Evolutionary conservation across 2,113 vertebrate species (phyloP).

Genomic region (Xerus inauris): DNA sequence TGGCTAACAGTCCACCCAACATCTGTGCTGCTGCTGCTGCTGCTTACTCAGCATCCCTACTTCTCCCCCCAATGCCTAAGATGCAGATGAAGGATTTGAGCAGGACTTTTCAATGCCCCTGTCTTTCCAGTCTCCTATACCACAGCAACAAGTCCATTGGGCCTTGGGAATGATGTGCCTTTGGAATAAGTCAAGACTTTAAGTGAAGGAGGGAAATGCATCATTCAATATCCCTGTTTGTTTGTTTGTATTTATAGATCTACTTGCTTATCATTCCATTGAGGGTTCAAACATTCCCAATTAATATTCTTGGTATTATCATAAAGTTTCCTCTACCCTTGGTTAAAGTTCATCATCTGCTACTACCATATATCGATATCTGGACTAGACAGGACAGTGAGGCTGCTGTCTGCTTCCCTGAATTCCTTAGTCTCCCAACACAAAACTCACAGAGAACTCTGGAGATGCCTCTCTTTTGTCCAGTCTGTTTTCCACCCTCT

Average conservation of each 20-base stretch:
- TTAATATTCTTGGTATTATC: not conserved
- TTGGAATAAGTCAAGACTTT: not conserved
- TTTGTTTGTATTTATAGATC: constrained; percentile 15
- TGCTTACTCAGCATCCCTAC: not conserved
- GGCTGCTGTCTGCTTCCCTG: too few species aligned
- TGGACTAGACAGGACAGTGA: not conserved
- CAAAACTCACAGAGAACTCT: too few species aligned
- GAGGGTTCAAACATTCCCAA: not conserved
- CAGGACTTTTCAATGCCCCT: not conserved
- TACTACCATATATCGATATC: not conserved
- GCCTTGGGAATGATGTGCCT: not conserved
- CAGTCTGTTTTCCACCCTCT: too few species aligned
- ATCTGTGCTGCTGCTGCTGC: not conserved
- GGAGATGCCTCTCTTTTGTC: too few species aligned
- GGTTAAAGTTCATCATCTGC: not conserved
- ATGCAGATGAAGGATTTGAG: not conserved
- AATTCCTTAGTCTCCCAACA: too few species aligned
- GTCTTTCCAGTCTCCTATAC: not conserved
- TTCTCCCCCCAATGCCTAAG: not conserved
- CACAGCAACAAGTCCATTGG: not conserved
- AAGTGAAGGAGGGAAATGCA: not conserved
- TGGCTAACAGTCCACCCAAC: not conserved
- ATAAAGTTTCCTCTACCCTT: constrained; percentile 19
- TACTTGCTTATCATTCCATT: not conserved
- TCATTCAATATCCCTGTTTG: not conserved